These are phyloP conservation scores for Seladonia tumulorum DNA, from an alignment of 2,888 invertebrate species.

Conservation along the genomic window DNA sequence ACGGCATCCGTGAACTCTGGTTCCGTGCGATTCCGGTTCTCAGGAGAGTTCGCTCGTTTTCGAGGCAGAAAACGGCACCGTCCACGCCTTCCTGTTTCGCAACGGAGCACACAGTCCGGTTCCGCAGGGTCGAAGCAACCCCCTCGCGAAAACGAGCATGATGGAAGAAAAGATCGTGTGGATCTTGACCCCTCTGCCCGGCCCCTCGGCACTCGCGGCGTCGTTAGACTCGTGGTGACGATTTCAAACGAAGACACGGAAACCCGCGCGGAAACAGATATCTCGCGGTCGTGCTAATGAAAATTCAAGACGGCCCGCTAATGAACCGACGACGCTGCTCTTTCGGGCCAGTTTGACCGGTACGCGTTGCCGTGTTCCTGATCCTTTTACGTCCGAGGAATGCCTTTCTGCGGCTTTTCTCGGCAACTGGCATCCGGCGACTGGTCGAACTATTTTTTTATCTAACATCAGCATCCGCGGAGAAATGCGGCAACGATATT, in stretches of 20 bases:
- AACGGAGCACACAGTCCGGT: constrained; percentile 47
- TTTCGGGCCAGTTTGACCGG: background rate
- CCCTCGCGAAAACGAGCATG: constrained; percentile 35
- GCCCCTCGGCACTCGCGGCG: background rate
- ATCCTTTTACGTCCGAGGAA: background rate
- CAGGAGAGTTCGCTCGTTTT: constrained; percentile 33
- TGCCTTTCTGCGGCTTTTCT: background rate
- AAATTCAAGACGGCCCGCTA: constrained; percentile 7
- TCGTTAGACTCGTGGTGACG: constrained; percentile 6
- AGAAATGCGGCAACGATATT: too few species aligned
- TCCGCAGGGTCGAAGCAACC: constrained; percentile 38
- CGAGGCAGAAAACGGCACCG: constrained; percentile 19
- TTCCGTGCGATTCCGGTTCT: background rate
- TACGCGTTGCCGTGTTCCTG: background rate
- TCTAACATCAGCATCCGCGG: background rate
- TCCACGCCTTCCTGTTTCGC: constrained; percentile 54
- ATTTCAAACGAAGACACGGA: constrained; percentile 4
- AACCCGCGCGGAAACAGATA: background rate
- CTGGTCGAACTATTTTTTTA: background rate
- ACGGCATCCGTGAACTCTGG: constrained; percentile 5
- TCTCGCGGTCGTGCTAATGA: constrained; percentile 12
- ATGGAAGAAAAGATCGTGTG: too few species aligned
- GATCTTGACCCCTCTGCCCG: background rate
- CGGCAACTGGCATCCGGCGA: background rate
- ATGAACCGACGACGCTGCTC: constrained; percentile 1